Evolutionary conservation across 2,113 vertebrate species (phyloP).

Genomic region (Malurus cyaneus): DNA sequence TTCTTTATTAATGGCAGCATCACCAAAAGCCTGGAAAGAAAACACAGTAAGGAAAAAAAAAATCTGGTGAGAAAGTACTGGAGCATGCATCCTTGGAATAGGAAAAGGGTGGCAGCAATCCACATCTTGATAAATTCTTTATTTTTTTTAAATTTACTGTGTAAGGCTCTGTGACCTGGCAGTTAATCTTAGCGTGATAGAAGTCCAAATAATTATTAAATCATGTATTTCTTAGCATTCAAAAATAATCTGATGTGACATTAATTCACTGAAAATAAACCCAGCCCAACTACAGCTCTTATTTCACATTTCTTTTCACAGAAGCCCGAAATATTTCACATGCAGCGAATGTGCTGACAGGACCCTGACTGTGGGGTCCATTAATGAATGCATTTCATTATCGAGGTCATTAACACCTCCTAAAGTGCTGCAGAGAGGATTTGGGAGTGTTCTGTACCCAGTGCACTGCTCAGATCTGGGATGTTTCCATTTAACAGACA

Average conservation of each 20-base stretch:
- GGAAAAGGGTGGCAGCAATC: background rate
- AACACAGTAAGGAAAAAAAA: background rate
- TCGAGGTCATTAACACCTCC: conserved; percentile 55
- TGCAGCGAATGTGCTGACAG: background rate
- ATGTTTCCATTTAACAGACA: conserved; percentile 31
- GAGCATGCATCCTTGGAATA: background rate
- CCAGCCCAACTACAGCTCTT: background rate
- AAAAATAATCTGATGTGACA: background rate
- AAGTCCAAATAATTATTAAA: background rate
- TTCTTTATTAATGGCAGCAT: conserved; percentile 79
- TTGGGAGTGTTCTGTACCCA: background rate
- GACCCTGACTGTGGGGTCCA: background rate
- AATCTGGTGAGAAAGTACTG: background rate
- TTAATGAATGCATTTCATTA: conserved; percentile 29
- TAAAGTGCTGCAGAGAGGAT: background rate
- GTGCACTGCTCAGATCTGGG: background rate
- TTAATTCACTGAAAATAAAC: background rate
- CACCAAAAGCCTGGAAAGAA: conserved; percentile 71
- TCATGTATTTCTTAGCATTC: background rate
- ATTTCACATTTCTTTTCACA: background rate
- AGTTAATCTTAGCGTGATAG: background rate
- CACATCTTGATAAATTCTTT: background rate
- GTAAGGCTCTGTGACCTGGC: background rate
- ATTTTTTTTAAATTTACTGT: background rate
- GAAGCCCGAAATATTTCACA: background rate